These are phyloP conservation scores for Hyperoplus immaculatus DNA, from an alignment of 2,797 vertebrate species.

Conservation along the genomic window DNA sequence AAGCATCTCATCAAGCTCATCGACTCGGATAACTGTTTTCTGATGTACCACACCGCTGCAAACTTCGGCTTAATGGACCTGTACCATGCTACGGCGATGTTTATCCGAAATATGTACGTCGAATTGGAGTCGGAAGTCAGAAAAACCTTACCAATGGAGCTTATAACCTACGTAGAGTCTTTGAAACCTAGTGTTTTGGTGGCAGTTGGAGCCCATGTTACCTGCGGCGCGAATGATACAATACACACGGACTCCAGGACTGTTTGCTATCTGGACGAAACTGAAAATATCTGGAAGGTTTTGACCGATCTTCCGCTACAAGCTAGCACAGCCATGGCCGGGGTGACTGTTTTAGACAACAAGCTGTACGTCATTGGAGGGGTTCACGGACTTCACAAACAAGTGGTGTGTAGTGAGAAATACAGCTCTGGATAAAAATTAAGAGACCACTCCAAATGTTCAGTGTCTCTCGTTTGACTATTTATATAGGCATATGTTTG, in stretches of 20 bases:
- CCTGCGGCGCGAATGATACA: constrained; percentile 46
- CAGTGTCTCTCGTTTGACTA: too few species aligned
- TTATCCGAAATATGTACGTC: constrained; percentile 88
- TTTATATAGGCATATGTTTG: too few species aligned
- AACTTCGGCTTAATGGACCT: constrained; percentile 91
- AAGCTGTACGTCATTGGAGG: constrained; percentile 94
- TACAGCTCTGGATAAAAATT: too few species aligned
- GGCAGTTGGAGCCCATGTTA: constrained; percentile 82
- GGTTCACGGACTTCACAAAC: constrained; percentile 88
- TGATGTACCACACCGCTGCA: constrained; percentile 91
- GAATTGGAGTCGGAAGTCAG: constrained; percentile 84
- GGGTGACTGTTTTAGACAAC: constrained; percentile 91
- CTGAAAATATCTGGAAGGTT: constrained; percentile 88
- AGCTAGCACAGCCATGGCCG: constrained; percentile 94
- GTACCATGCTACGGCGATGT: constrained; percentile 86
- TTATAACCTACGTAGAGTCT: constrained; percentile 88
- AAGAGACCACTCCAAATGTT: too few species aligned
- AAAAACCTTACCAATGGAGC: constrained; percentile 83
- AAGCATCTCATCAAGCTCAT: constrained; percentile 87
- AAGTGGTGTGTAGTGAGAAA: constrained; percentile 70
- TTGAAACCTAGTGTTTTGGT: constrained; percentile 88
- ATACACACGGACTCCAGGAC: constrained; percentile 83
- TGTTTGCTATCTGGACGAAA: constrained; percentile 93
- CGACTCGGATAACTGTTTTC: constrained; percentile 92
- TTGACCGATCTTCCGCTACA: constrained; percentile 90